A percentile compares a stretch with the other conserved stretches of the same genome.
phyloP scores from a whole-genome alignment of 1,140 invertebrate genomes.

The Apolygus lucorum region DNA sequence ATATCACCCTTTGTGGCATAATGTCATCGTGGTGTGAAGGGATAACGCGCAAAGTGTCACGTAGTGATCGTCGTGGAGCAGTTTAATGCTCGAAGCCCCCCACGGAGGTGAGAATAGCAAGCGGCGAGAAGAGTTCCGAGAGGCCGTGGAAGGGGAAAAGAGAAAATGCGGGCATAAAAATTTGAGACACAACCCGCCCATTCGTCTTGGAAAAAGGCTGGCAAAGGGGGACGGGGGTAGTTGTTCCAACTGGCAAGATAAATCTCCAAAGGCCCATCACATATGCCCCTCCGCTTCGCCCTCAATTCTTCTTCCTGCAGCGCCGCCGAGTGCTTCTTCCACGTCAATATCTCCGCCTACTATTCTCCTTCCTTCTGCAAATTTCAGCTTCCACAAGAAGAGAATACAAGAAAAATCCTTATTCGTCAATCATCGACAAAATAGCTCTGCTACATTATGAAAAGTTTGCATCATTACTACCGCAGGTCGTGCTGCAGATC shows the following conservation, averaged over 20 bases:
- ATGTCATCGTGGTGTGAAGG: no score
- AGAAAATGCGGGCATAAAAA: conserved; percentile 20
- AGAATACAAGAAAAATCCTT: no score
- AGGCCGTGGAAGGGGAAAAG: not conserved
- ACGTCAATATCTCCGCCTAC: not conserved
- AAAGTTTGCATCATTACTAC: no score
- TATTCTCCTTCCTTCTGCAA: not conserved
- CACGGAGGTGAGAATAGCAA: not conserved
- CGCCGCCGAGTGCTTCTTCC: not conserved
- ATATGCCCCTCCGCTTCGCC: conserved; percentile 14
- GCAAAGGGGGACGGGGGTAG: not conserved
- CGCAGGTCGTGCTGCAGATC: no score
- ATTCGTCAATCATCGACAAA: no score
- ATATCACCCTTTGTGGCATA: no score
- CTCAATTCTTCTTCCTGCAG: not conserved
- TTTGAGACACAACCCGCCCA: conserved; percentile 17
- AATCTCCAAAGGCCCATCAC: conserved; percentile 8
- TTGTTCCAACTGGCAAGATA: conserved; percentile 15
- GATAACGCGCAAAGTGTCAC: not conserved
- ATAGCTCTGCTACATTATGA: no score
- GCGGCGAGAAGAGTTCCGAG: not conserved
- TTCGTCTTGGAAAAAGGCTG: conserved; percentile 10
- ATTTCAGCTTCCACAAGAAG: no score
- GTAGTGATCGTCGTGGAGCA: not conserved
- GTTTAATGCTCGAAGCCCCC: not conserved